These are phyloP conservation scores for Meles meles DNA, from an alignment of 2,113 vertebrate species.

Conservation along the genomic window DNA sequence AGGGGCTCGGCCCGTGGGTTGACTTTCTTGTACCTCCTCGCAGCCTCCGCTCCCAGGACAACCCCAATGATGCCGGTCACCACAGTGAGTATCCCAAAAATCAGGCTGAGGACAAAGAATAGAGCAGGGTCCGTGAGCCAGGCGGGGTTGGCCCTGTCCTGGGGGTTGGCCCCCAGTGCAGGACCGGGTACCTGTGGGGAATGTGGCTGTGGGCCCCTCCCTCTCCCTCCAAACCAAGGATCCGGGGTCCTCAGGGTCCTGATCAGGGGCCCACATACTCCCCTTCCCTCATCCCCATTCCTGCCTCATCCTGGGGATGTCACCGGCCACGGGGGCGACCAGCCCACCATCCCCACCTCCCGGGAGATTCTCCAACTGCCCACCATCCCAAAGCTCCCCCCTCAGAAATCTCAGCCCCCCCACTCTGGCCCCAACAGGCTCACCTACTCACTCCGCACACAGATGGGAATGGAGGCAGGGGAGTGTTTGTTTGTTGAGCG, in stretches of 20 bases:
- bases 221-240: neutral
- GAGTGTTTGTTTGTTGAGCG: neutral
- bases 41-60: conserved; percentile 82
- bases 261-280: neutral
- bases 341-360: neutral
- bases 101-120: conserved; percentile 81
- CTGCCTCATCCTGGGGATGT: neutral
- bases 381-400: neutral
- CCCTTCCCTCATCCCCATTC: neutral
- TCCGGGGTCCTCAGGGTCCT: neutral
- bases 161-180: neutral
- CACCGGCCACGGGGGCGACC: neutral
- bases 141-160: neutral
- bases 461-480: neutral
- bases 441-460: neutral
- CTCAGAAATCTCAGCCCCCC: neutral
- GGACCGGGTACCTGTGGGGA: neutral
- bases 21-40: conserved; percentile 83
- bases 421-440: neutral
- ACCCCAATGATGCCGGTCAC: conserved; percentile 89
- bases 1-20: conserved; percentile 88
- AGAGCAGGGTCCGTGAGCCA: neutral
- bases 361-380: neutral
- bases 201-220: neutral
- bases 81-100: conserved; percentile 89